phyloP scores from a whole-genome alignment of 1,140 invertebrate species.

The Steinernema feltiae region DNA sequence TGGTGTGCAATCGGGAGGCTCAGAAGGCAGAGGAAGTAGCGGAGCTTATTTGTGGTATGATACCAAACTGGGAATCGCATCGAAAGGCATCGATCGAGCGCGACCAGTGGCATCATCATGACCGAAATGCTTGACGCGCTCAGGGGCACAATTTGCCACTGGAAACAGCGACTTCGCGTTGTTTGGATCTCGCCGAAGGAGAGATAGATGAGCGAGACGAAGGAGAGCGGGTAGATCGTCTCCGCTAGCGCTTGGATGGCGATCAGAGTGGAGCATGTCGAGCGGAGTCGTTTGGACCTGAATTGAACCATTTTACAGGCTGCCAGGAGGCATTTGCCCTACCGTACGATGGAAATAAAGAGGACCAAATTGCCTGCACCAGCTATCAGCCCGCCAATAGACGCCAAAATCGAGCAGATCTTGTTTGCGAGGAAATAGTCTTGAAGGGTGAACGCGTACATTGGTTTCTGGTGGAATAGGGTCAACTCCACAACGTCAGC shows the following conservation, averaged over 20 bases:
- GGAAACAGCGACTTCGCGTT: neutral
- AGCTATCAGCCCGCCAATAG: too few species aligned
- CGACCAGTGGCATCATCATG: neutral
- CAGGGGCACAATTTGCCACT: neutral
- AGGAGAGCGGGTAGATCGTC: neutral
- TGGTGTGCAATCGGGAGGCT: neutral
- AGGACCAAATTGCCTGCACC: too few species aligned
- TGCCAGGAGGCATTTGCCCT: too few species aligned
- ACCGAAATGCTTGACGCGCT: neutral
- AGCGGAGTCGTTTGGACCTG: neutral
- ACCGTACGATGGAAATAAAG: too few species aligned
- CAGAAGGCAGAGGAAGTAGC: neutral
- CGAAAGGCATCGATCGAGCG: neutral
- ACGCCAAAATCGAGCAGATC: too few species aligned
- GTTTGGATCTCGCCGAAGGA: neutral
- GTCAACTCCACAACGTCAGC: too few species aligned
- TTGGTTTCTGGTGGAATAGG: too few species aligned
- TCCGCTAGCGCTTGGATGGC: neutral
- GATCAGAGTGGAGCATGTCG: neutral
- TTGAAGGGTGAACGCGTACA: too few species aligned
- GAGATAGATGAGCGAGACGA: neutral
- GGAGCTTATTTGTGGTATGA: neutral
- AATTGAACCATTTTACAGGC: too few species aligned
- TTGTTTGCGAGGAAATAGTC: too few species aligned
- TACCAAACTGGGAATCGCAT: neutral